Evolutionary conservation across 2,797 vertebrate species (phyloP).

Genomic region (Sebastes minor): DNA sequence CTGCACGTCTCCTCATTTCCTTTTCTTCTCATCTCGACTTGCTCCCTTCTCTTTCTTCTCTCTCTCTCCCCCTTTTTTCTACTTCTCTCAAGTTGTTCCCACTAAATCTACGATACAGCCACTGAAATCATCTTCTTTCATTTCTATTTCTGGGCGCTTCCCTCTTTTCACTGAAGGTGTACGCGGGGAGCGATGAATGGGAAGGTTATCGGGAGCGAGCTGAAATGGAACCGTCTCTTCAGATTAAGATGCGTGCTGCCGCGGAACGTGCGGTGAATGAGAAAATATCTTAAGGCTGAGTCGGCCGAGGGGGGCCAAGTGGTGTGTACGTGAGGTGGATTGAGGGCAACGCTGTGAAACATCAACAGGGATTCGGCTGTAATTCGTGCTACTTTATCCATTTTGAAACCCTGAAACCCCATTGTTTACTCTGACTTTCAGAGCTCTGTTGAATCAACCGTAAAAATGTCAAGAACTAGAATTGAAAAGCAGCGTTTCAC

Average conservation of each 20-base stretch:
- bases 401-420: slow-evolving; percentile 26
- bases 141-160: slow-evolving; percentile 58
- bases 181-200: slow-evolving; percentile 43
- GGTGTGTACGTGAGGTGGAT: slow-evolving; percentile 21
- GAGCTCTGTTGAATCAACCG: slow-evolving; percentile 30
- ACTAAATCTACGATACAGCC: slow-evolving; percentile 52
- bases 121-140: slow-evolving; percentile 65
- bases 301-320: neutral
- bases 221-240: slow-evolving; percentile 74
- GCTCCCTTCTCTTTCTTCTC: slow-evolving; percentile 32
- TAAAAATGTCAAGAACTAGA: slow-evolving; percentile 52
- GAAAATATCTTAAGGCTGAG: slow-evolving; percentile 43
- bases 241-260: slow-evolving; percentile 70
- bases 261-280: slow-evolving; percentile 60
- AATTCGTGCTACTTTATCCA: slow-evolving; percentile 42
- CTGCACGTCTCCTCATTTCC: slow-evolving; percentile 29
- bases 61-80: slow-evolving; percentile 1
- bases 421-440: slow-evolving; percentile 47
- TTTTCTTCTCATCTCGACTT: slow-evolving; percentile 26
- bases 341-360: slow-evolving; percentile 47
- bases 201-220: slow-evolving; percentile 60
- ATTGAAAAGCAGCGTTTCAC: slow-evolving; percentile 40
- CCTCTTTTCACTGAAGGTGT: slow-evolving; percentile 57
- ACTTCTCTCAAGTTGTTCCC: slow-evolving; percentile 46
- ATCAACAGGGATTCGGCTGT: slow-evolving; percentile 45